phyloP scores from a whole-genome alignment of 2,113 vertebrate genomes.

The Petrocephalus microphthalmus region DNA sequence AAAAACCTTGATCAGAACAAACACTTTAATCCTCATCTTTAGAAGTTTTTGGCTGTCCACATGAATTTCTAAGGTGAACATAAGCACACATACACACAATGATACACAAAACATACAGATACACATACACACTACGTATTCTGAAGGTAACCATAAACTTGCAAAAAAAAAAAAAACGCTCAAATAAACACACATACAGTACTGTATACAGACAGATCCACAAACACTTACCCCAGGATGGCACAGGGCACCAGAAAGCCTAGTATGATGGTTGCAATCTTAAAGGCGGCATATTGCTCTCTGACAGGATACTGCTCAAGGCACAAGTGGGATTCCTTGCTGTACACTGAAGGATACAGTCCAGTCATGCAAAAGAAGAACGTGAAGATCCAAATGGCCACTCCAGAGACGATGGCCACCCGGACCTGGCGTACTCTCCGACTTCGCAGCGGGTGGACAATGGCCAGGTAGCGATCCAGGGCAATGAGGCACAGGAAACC shows the following conservation, averaged over 20 bases:
- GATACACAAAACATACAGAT: background rate
- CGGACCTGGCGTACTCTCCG: conserved; percentile 50
- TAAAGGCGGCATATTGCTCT: conserved; percentile 52
- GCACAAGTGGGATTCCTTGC: conserved; percentile 42
- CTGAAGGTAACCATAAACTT: background rate
- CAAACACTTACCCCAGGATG: conserved; percentile 55
- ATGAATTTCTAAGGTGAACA: too few species aligned
- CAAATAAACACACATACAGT: background rate
- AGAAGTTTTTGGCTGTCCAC: too few species aligned
- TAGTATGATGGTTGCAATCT: conserved; percentile 46
- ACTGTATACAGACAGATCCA: background rate
- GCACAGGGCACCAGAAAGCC: conserved; percentile 61
- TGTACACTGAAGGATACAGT: conserved; percentile 58
- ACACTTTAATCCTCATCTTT: too few species aligned
- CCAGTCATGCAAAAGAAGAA: conserved; percentile 65
- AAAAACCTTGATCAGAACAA: too few species aligned
- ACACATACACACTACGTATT: too few species aligned
- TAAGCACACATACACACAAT: background rate
- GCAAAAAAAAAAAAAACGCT: background rate
- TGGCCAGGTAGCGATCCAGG: conserved; percentile 61
- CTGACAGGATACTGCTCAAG: conserved; percentile 54
- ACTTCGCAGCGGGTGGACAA: conserved; percentile 58
- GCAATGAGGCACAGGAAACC: conserved; percentile 66
- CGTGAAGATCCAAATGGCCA: conserved; percentile 49
- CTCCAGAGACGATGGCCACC: conserved; percentile 41